These are phyloP conservation scores for Himantopus leucocephalus DNA, from an alignment of 2,113 vertebrate species.

Conservation along the genomic window DNA sequence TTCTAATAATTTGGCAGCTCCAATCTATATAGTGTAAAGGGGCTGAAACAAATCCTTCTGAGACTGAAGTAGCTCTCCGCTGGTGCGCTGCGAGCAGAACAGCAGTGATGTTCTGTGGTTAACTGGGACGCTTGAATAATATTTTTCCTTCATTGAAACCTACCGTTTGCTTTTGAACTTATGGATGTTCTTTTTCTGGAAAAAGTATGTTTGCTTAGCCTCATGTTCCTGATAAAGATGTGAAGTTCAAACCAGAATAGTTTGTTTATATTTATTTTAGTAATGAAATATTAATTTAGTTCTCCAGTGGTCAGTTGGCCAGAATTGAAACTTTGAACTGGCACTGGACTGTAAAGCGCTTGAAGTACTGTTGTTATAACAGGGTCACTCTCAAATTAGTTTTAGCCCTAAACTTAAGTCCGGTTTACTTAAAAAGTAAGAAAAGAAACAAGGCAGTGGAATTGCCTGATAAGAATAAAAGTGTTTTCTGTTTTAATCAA, in stretches of 20 bases:
- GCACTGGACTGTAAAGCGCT: background rate
- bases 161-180: background rate
- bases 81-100: background rate
- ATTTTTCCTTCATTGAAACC: background rate
- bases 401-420: background rate
- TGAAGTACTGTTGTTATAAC: background rate
- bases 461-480: background rate
- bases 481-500: background rate
- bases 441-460: background rate
- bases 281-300: slow-evolving; percentile 3
- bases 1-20: background rate
- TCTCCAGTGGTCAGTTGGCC: background rate
- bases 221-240: background rate
- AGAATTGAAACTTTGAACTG: background rate
- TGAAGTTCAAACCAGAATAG: background rate
- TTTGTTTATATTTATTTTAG: slow-evolving; percentile 22
- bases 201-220: background rate
- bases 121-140: background rate
- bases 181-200: background rate
- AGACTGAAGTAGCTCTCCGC: background rate
- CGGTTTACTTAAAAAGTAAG: slow-evolving; percentile 8
- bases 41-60: background rate
- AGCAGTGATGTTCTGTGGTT: background rate
- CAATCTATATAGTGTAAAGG: background rate
- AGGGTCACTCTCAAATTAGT: background rate